Evolutionary conservation across 2,113 vertebrate species (phyloP), one percentile per base, ranked within the genome.

Genomic region (Tretioscincus oriximinensis): DNA sequence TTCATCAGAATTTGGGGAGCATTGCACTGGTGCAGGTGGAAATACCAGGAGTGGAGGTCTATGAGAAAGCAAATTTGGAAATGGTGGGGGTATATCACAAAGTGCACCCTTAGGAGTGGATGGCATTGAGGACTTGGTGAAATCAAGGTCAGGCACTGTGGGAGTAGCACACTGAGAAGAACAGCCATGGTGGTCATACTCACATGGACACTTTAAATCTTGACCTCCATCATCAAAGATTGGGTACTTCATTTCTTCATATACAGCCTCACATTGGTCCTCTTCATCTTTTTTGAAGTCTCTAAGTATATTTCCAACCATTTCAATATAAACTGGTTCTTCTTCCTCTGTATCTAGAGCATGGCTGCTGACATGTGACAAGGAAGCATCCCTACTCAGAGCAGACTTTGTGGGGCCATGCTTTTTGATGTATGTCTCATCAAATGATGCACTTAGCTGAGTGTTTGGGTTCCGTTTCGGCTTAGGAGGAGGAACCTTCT

Each of bases 161-260:
- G 97, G 98, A 66, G 98, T 98, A 89, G 96, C 96, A 92, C 97
- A 98, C 65, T 97, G 98, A 49, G 97, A 97, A 89, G 97, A 96
- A 84, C 96, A 98, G 58, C 96, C 96, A 79, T 96, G 93, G 71
- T 95, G 96, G 84, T 99, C 97, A 26, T 93, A 88, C 82, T 95
- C 95, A 91, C 91, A 94, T 64, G 91, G 89, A 68, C 90, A 93
- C 71, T 94, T 95, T 58, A 93, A 77, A 51, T 98, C 98, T 82
- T 96, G 96, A 82, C 95, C 92, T 67, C 96, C 86, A 58, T 99
- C 98, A 76, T 99, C 97, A 70, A 96, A 93, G 80, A 96, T 93
- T 1, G 97, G 96, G 80, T 97, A 99, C 76, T 99, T 99, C 98
- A 99, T 99, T 91, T 99, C 98, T 89, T 99, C 98, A 1, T 99